phyloP scores from a whole-genome alignment of 2,797 vertebrate species.

The Crenuchus spilurus region DNA sequence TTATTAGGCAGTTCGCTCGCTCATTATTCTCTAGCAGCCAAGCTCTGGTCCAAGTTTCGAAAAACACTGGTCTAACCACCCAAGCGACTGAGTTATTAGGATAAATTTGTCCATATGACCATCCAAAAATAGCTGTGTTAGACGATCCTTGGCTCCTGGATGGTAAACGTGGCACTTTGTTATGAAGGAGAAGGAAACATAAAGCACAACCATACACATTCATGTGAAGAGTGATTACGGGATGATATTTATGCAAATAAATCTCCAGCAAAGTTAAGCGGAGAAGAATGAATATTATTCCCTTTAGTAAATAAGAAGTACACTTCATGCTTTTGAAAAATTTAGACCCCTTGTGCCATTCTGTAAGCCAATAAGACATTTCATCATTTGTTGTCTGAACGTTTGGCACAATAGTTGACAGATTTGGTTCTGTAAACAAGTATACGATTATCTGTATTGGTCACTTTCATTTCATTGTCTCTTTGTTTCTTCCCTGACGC shows the following conservation, averaged over 20 bases:
- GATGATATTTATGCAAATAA: constrained; percentile 27
- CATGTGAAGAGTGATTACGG: not conserved
- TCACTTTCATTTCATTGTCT: constrained; percentile 7
- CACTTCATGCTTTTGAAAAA: constrained; percentile 11
- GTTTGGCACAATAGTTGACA: constrained; percentile 53
- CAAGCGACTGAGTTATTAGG: constrained; percentile 29
- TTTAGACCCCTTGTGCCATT: not conserved
- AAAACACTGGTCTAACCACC: constrained; percentile 3
- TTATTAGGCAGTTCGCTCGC: constrained; percentile 10
- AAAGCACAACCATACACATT: constrained; percentile 13
- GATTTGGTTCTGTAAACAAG: constrained; percentile 47
- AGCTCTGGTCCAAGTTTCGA: not conserved
- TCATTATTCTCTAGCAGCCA: constrained; percentile 29
- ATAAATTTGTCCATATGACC: not conserved
- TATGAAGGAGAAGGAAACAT: constrained; percentile 27
- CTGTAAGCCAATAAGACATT: constrained; percentile 14
- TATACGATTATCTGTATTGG: constrained; percentile 28
- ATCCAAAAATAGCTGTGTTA: constrained; percentile 22
- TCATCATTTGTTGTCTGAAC: not conserved
- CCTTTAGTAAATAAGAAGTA: constrained; percentile 21
- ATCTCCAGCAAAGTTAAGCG: constrained; percentile 1
- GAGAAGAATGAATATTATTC: constrained; percentile 3
- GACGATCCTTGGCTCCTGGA: constrained; percentile 40
- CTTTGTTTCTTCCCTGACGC: not conserved
- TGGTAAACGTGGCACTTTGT: constrained; percentile 51